Percentiles rank a stretch among this genome's conserved stretches.
Evolutionary conservation across 2,888 invertebrate genomes (phyloP).

Genomic region (Pachydiplax longipennis): DNA sequence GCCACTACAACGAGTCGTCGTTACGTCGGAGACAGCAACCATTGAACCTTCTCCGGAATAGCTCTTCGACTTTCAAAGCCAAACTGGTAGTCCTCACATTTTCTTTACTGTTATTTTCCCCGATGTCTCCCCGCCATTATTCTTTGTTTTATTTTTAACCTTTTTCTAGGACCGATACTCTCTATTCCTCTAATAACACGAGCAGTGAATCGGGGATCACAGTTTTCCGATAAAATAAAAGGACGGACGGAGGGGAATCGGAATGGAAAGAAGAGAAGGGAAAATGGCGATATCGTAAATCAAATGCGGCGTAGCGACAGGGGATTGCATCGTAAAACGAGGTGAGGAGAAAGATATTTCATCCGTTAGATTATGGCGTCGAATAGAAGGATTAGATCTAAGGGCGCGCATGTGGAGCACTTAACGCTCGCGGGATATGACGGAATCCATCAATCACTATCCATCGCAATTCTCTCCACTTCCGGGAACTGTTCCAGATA

Average conservation of each 20-base stretch:
- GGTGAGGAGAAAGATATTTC: constrained; percentile 7
- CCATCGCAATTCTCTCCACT: not conserved
- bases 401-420: not conserved
- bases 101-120: not conserved
- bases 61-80: constrained; percentile 9
- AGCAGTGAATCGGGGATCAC: not conserved
- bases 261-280: not conserved
- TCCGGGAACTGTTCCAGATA: not conserved
- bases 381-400: constrained; percentile 28
- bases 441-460: not conserved
- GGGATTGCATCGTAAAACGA: constrained; percentile 21
- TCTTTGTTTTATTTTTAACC: not conserved
- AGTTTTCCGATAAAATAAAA: not conserved
- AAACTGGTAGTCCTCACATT: not conserved
- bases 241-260: not conserved
- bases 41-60: not conserved
- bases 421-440: not conserved
- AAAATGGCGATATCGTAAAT: constrained; percentile 24
- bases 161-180: not conserved
- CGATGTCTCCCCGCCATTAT: not conserved
- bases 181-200: not conserved
- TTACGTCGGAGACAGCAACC: not conserved
- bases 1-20: not conserved
- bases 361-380: constrained; percentile 6
- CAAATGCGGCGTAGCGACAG: not conserved